Base-by-base conservation (phyloP, 2,888 invertebrate species). In the Drosophila diplacantha region DNA sequence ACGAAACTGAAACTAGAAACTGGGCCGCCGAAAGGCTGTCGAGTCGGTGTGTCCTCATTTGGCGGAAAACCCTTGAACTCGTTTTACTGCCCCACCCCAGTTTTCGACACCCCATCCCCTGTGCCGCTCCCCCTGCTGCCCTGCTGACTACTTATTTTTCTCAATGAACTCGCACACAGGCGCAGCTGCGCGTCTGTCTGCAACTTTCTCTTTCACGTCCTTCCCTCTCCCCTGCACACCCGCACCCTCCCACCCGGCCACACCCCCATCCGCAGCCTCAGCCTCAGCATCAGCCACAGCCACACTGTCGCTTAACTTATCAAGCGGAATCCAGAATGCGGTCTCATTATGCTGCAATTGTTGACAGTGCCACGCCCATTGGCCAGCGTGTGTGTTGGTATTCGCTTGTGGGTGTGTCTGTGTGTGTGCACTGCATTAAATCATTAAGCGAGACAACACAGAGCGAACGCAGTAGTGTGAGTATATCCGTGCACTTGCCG, bases 151-250 rank as follows among this genome's bases (percentile, higher is more conserved):
- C 67, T 59, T 74, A 75, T 75, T 85, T 86, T 86, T 73, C 81
- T 86, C 83, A 85, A 85, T 85, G 85, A 85, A 85, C 72, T 72
- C 76, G 49, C 66, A 81, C 68, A 81, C 66, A 71, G 68, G 51
- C 59, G 56, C 56, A 66, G 58, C 64, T 47, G 67, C 44, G 71
- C 53, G 53, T 68, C 65, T 50, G 58, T 63, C 62, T 64, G 31
- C 32, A 52, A 63, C 50, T 35, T 41, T 52, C 70, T 57, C 58
- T 55, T 41, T 49, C 22, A 47, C 35, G 20, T 18, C 18, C 29
- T 31, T 38, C 14, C 14, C 26, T 38, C 14, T 22, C 41, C 18
- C 46, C 38, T 32, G 53, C 52, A 38, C 47, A 12, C 35, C 44
- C 39, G 14, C 14, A 38, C 38, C 14, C 20, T 43, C 3, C 3